Evolutionary conservation across 2,113 vertebrate species (phyloP).

Genomic region (Equus quagga): DNA sequence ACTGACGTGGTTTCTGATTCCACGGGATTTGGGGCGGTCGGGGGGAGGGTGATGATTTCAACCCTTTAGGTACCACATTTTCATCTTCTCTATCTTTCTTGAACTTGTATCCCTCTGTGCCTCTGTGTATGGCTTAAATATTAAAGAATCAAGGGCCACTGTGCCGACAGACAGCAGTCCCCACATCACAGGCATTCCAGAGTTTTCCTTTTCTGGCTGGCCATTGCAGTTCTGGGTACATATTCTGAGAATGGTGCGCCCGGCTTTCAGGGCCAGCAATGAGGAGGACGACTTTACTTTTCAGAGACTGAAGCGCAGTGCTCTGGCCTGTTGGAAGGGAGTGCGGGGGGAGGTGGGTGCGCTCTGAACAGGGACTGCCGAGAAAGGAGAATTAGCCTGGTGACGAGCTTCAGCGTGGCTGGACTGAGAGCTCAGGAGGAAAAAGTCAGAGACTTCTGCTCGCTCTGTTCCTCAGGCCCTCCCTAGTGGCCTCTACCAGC

Average conservation of each 20-base stretch:
- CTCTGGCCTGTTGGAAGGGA: background rate
- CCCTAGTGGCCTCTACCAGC: background rate
- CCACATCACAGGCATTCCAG: background rate
- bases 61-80: background rate
- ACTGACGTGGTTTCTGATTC: slow-evolving; percentile 8
- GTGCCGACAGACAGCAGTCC: background rate
- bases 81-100: background rate
- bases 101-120: background rate
- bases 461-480: background rate
- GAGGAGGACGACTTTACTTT: background rate
- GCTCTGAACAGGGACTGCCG: background rate
- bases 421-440: background rate
- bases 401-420: background rate
- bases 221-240: no score
- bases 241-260: background rate
- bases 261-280: background rate
- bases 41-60: background rate
- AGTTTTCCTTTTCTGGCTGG: background rate
- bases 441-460: background rate
- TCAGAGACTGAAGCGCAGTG: background rate
- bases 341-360: fast-evolving
- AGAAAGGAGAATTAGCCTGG: background rate
- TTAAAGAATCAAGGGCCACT: background rate
- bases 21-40: background rate
- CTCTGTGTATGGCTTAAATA: background rate